These are phyloP conservation scores for Gallinago paraguaiae DNA, from an alignment of 2,113 vertebrate genomes.

Conservation along the genomic window DNA sequence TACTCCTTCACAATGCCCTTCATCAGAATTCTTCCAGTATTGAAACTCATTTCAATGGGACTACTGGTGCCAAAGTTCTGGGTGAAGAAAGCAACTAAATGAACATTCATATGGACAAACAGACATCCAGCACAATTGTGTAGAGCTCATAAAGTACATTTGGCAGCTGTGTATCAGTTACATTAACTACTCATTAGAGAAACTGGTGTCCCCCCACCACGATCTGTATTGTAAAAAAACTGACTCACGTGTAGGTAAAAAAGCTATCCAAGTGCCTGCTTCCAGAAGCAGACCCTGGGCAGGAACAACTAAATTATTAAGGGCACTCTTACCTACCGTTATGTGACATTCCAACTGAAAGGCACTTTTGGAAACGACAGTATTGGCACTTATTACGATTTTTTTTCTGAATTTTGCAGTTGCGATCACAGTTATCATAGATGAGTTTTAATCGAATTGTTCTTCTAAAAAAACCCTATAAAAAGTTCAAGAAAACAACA, in stretches of 20 bases:
- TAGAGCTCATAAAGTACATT: neutral
- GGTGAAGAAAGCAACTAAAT: neutral
- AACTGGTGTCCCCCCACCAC: fast-evolving
- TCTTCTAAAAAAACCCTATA: slow-evolving; percentile 92
- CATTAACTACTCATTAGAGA: neutral
- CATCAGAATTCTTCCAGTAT: neutral
- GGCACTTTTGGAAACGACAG: slow-evolving; percentile 99
- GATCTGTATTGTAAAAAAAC: neutral
- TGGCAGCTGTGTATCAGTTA: neutral
- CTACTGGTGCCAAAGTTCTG: neutral
- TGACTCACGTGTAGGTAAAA: neutral
- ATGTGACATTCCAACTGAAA: slow-evolving; percentile 97
- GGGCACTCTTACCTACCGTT: slow-evolving; percentile 85
- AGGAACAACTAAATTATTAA: slow-evolving; percentile 8
- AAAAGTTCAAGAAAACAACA: neutral
- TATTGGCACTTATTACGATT: slow-evolving; percentile 99
- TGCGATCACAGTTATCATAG: slow-evolving; percentile 91
- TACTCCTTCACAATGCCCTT: neutral
- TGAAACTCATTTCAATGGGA: neutral
- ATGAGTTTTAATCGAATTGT: slow-evolving; percentile 93
- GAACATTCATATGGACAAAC: neutral
- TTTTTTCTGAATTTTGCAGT: slow-evolving; percentile 98
- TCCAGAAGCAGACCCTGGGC: neutral
- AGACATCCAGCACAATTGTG: neutral
- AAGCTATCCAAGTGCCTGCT: neutral